phyloP scores from a whole-genome alignment of 1,140 invertebrate species.

The Panulirus ornatus region DNA sequence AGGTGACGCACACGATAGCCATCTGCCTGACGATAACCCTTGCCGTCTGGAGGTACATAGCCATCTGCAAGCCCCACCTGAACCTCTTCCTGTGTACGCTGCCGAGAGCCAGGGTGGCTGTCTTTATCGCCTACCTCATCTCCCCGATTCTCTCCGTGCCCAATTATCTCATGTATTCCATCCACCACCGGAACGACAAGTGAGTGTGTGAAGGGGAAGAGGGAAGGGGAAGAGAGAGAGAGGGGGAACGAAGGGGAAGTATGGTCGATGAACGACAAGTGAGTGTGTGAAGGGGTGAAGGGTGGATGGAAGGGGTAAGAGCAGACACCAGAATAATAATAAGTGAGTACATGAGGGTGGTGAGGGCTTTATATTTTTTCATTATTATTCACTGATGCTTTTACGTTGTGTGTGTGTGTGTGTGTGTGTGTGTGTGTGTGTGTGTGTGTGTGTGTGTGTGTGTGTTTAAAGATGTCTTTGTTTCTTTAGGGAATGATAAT shows the following conservation, averaged over 20 bases:
- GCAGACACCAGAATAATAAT: too few species aligned
- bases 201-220: neutral
- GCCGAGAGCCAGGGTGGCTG: slow-evolving; percentile 85
- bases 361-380: too few species aligned
- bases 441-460: too few species aligned
- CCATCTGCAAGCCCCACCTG: slow-evolving; percentile 83
- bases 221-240: neutral
- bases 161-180: slow-evolving; percentile 85
- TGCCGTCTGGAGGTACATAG: slow-evolving; percentile 87
- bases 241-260: neutral
- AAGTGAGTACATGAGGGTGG: too few species aligned
- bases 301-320: too few species aligned
- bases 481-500: too few species aligned
- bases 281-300: too few species aligned
- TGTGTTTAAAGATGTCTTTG: too few species aligned
- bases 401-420: too few species aligned
- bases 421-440: too few species aligned
- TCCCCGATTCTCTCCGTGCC: slow-evolving; percentile 89
- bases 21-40: slow-evolving; percentile 90
- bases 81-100: slow-evolving; percentile 84
- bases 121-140: slow-evolving; percentile 85
- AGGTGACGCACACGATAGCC: slow-evolving; percentile 89
- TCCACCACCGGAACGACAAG: slow-evolving; percentile 76
- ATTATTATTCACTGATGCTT: too few species aligned
- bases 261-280: neutral